Evolutionary conservation across 2,113 vertebrate species (phyloP).

Genomic region (Mesembrinibis cayennensis): DNA sequence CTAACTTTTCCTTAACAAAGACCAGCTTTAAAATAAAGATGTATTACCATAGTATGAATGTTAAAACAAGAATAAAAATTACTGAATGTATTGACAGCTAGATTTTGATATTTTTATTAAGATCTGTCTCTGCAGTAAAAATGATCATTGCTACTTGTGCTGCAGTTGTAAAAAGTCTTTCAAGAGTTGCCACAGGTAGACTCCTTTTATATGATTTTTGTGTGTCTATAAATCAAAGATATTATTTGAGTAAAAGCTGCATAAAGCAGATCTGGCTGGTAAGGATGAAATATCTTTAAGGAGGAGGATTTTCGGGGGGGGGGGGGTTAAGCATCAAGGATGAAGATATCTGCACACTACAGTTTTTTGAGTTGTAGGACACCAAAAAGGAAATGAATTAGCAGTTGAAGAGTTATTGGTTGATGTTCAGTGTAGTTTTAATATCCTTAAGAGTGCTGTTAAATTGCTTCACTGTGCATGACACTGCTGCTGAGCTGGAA

Average conservation of each 20-base stretch:
- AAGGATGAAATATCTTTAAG: neutral
- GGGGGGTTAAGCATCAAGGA: neutral
- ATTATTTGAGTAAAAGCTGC: neutral
- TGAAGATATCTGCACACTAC: neutral
- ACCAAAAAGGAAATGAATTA: neutral
- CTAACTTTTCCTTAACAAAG: neutral
- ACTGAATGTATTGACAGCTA: neutral
- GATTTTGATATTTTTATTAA: slow-evolving; percentile 10
- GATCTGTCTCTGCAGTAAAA: slow-evolving; percentile 2
- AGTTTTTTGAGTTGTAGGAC: neutral
- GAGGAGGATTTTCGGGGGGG: neutral
- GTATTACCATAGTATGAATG: neutral
- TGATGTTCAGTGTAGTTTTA: neutral
- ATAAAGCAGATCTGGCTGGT: neutral
- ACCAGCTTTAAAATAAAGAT: neutral
- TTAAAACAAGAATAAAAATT: neutral
- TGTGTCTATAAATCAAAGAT: slow-evolving; percentile 15
- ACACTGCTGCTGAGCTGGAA: neutral
- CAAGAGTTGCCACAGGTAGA: neutral
- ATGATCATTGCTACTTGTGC: neutral
- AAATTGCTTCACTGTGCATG: neutral
- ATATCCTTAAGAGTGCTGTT: neutral
- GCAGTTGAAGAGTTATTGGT: neutral
- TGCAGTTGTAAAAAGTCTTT: neutral
- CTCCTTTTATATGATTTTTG: neutral